Evolutionary conservation across 2,888 invertebrate species (phyloP), one percentile per base, ranked within the genome.

Genomic region (Isoperla grammatica): DNA sequence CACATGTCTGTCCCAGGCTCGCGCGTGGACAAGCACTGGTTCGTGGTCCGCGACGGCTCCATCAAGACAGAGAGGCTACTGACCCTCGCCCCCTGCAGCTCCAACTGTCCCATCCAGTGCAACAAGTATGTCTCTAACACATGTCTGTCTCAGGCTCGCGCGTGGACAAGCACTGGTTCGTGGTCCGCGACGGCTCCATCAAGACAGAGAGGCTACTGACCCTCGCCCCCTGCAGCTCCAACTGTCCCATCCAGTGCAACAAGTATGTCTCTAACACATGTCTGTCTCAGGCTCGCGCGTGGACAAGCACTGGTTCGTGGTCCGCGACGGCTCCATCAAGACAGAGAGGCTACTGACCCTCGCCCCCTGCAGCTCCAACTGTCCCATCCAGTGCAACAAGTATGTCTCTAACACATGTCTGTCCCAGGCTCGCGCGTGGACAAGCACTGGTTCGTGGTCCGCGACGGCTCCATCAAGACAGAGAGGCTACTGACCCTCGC

Each of bases 391-490:
- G 66, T 83, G 83, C 65, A 81, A 80, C 60, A n/a, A n/a, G n/a
- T n/a, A n/a, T n/a, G n/a, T n/a, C n/a, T n/a, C n/a, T n/a, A n/a
- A n/a, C n/a, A n/a, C n/a, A n/a, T n/a, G n/a, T n/a, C n/a, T n/a
- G n/a, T n/a, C n/a, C n/a, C 65, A 82, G 81, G 94, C 9, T 90
- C 88, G 43, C 81, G 95, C 57, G 79, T 87, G 56, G 88, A 88
- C 74, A 94, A 94, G 73, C 86, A 92, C 73, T 95, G 95, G 95
- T 95, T 94, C 74, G 83, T 89, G 23, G 88, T 95, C 61, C 86
- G 86, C 69, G 94, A 95, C 74, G 85, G 84, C 67, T 84, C 86
- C 55, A 81, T 88, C 62, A 87, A 88, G 72, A 86, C 88, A 0
- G 88, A 90, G 71, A 79, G 89, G 66, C 78, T 92, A 50, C 77